phyloP scores from a whole-genome alignment of 2,888 invertebrate genomes.

The Sarcophaga caerulescens region DNA sequence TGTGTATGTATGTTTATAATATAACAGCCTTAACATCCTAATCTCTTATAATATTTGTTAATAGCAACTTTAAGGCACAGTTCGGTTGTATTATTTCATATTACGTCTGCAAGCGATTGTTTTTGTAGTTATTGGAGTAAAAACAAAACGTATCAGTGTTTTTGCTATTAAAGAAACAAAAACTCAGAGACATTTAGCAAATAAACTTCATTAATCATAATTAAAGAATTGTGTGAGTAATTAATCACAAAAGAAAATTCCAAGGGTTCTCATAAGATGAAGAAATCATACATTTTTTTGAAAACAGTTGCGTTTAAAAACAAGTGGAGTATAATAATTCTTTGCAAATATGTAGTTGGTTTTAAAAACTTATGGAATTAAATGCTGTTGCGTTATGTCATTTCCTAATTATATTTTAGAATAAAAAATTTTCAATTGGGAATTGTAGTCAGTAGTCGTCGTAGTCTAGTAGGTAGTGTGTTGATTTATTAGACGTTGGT shows the following conservation, averaged over 20 bases:
- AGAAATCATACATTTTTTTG: too few relatives aligned
- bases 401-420: background rate
- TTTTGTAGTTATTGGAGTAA: background rate
- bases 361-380: too few relatives aligned
- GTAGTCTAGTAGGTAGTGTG: too few relatives aligned
- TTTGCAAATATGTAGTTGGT: background rate
- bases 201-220: slow-evolving; percentile 63
- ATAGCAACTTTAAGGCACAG: slow-evolving; percentile 42
- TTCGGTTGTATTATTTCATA: slow-evolving; percentile 7
- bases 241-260: slow-evolving; percentile 52
- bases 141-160: slow-evolving; percentile 6
- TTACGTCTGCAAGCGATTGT: background rate
- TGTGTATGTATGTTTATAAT: background rate
- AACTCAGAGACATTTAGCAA: slow-evolving; percentile 2
- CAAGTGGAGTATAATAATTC: too few relatives aligned
- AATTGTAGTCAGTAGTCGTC: too few relatives aligned
- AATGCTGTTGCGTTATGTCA: background rate
- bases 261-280: background rate
- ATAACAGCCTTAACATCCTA: slow-evolving; percentile 25
- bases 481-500: too few relatives aligned
- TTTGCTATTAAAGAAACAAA: background rate
- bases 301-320: too few relatives aligned
- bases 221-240: slow-evolving; percentile 56
- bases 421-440: background rate
- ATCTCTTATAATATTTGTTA: slow-evolving; percentile 55